A percentile compares a stretch with the other conserved stretches of the same genome.
Conservation (phyloP, 2,113 vertebrate species). For the Ranitomeya variabilis region DNA sequence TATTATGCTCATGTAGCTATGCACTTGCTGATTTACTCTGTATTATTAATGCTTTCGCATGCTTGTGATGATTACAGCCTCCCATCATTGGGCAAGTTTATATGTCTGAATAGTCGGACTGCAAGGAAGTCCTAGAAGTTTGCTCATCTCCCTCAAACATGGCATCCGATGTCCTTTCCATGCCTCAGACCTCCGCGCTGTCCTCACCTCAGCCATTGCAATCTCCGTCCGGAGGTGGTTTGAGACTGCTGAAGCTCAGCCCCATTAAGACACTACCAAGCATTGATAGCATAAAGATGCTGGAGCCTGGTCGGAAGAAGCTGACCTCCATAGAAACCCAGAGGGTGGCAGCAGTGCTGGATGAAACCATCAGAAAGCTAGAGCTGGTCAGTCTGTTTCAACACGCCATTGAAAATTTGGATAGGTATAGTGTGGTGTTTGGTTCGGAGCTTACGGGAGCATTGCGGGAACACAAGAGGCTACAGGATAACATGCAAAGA, state of each 20-base stretch:
- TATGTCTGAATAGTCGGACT: background rate
- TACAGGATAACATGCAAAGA: constrained; percentile 61
- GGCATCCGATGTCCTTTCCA: constrained; percentile 13
- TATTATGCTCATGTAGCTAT: background rate
- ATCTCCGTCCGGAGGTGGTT: background rate
- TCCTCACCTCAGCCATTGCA: constrained; percentile 23
- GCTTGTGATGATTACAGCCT: background rate
- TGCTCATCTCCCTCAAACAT: background rate
- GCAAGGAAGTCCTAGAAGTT: background rate
- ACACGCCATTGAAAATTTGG: background rate
- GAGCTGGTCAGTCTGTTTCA: constrained; percentile 69
- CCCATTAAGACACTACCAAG: background rate
- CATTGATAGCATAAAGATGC: constrained; percentile 49
- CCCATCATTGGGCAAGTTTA: background rate
- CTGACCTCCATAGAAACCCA: constrained; percentile 71
- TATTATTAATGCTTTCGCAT: background rate
- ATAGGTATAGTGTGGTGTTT: constrained; percentile 51
- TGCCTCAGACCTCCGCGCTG: background rate
- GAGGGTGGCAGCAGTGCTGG: constrained; percentile 70
- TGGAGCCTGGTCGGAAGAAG: constrained; percentile 62
- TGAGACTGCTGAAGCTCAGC: background rate
- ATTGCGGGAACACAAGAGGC: constrained; percentile 65
- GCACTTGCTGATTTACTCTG: background rate
- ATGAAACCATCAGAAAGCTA: constrained; percentile 73
- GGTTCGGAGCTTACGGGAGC: constrained; percentile 60